Evolutionary conservation across 1,140 invertebrate genomes (phyloP).

Genomic region (Pomacea maculata): DNA sequence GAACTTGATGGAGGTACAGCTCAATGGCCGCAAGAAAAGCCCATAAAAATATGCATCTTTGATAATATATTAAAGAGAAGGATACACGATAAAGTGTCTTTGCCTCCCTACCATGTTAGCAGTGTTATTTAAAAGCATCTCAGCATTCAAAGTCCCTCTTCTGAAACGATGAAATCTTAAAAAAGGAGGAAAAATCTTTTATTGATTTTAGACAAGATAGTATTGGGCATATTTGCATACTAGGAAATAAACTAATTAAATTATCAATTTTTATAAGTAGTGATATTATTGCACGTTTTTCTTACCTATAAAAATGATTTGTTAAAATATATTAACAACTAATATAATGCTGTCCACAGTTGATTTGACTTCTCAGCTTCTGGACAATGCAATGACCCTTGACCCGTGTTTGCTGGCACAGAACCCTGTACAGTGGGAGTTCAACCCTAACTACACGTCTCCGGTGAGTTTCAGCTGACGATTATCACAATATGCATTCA

Average conservation of each 20-base stretch:
- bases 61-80: no score
- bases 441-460: constrained; percentile 31
- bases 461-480: constrained; percentile 22
- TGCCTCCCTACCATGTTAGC: no score
- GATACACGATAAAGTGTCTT: no score
- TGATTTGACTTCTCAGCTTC: constrained; percentile 11
- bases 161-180: neutral
- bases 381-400: constrained; percentile 14
- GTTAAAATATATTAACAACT: no score
- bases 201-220: neutral
- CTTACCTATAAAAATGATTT: no score
- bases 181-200: neutral
- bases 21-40: neutral
- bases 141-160: neutral
- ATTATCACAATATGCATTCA: neutral
- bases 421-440: constrained; percentile 27
- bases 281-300: no score
- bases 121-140: neutral
- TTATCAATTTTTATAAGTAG: no score
- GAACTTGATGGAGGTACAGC: constrained; percentile 1
- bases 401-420: constrained; percentile 32
- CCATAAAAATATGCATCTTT: neutral
- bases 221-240: no score
- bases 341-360: neutral
- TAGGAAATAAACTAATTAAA: no score